phyloP scores from a whole-genome alignment of 2,797 vertebrate genomes.

The Sebastes jordani region DNA sequence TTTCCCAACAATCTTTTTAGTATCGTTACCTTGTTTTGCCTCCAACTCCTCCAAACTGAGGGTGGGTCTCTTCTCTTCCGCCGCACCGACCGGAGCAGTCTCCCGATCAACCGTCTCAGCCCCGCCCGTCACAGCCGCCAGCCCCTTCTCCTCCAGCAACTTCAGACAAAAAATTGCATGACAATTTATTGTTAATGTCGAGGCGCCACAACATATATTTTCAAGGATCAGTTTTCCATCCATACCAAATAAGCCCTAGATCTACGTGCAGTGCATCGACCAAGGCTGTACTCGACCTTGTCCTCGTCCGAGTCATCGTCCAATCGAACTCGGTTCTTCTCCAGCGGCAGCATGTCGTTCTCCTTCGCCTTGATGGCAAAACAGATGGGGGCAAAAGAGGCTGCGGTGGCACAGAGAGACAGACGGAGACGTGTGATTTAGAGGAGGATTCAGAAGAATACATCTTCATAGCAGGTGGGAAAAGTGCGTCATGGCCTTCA shows the following conservation, averaged over 20 bases:
- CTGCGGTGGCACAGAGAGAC: conserved; percentile 69
- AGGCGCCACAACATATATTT: not conserved
- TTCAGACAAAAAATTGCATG: conserved; percentile 23
- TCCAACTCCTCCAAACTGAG: conserved; percentile 94
- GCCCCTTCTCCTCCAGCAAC: conserved; percentile 82
- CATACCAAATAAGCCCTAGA: not conserved
- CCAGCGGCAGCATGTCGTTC: conserved; percentile 94
- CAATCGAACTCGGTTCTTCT: conserved; percentile 94
- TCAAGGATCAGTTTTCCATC: not conserved
- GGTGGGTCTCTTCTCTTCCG: conserved; percentile 90
- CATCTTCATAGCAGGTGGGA: not conserved
- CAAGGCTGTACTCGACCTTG: conserved; percentile 68
- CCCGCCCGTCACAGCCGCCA: conserved; percentile 64
- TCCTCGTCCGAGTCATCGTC: conserved; percentile 98
- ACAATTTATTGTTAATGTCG: not conserved
- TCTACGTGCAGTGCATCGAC: not conserved
- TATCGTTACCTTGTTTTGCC: conserved; percentile 92
- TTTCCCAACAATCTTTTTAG: not conserved
- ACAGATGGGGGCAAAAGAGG: conserved; percentile 97
- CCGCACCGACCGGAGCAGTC: conserved; percentile 47
- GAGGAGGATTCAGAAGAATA: not conserved
- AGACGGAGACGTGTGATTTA: not conserved
- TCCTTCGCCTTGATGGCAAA: conserved; percentile 98
- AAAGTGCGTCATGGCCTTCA: not conserved
- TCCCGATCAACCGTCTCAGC: conserved; percentile 64